These are phyloP conservation scores for Nymphicus hollandicus DNA, from an alignment of 2,113 vertebrate genomes.

Conservation along the genomic window DNA sequence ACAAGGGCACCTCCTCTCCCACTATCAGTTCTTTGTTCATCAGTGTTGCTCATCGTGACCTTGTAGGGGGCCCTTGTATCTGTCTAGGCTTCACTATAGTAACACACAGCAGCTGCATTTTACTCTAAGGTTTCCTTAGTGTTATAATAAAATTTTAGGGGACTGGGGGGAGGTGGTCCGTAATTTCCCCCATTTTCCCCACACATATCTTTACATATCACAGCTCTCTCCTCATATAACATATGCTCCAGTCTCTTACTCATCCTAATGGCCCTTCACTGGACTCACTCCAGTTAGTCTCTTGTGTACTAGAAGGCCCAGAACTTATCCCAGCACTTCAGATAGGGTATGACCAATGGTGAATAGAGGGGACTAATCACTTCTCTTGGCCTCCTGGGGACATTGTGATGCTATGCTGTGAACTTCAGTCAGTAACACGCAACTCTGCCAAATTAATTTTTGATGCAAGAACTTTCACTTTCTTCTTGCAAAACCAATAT, in stretches of 20 bases:
- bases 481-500: not conserved
- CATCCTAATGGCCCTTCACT: not conserved
- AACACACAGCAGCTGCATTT: not conserved
- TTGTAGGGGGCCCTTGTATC: not conserved
- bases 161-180: not conserved
- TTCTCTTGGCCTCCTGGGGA: not conserved
- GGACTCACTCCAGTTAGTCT: not conserved
- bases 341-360: not conserved
- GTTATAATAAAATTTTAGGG: not conserved
- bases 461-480: not conserved
- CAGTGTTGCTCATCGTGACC: not conserved
- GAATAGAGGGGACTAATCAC: not conserved
- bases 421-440: not conserved
- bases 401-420: not conserved
- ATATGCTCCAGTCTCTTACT: not conserved
- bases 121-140: not conserved
- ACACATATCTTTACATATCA: not conserved
- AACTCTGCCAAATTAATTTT: not conserved
- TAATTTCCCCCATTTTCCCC: not conserved
- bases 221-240: not conserved
- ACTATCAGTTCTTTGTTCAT: not conserved
- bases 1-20: not conserved
- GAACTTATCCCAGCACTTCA: not conserved
- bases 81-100: not conserved
- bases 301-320: not conserved